Conservation (phyloP, 64 coral and sea anemone genomes). For the Montipora sp. region DNA sequence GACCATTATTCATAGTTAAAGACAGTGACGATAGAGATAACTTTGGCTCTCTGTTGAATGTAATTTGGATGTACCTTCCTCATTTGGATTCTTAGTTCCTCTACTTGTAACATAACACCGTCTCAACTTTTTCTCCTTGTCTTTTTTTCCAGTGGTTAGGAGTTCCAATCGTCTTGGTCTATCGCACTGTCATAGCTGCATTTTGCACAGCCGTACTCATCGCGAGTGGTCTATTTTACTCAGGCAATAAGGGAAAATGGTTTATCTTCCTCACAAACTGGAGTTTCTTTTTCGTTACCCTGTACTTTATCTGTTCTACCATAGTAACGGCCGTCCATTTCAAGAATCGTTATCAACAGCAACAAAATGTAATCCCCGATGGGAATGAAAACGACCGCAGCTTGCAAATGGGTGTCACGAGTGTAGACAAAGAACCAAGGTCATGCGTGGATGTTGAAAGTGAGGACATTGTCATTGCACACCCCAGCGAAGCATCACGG, state of each 20-base stretch:
- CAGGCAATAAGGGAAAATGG: constrained; percentile 23
- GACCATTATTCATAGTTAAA: no score
- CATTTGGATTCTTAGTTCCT: no score
- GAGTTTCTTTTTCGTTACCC: constrained; percentile 31
- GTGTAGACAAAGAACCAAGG: background rate
- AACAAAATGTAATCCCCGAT: background rate
- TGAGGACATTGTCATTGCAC: background rate
- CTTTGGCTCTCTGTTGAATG: no score
- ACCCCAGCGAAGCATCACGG: background rate
- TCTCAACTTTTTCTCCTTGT: background rate
- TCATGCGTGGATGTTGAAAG: background rate
- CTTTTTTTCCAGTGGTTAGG: constrained; percentile 35
- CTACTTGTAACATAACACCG: background rate
- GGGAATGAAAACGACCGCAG: background rate
- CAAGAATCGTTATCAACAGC: constrained; percentile 7
- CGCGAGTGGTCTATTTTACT: constrained; percentile 46
- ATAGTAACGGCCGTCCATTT: constrained; percentile 8
- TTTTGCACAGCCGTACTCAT: constrained; percentile 57
- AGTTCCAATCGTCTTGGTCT: background rate
- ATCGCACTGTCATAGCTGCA: constrained; percentile 43
- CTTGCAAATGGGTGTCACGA: background rate
- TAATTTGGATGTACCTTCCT: no score
- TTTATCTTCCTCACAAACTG: constrained; percentile 61
- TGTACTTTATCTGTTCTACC: constrained; percentile 48
- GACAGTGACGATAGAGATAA: no score